phyloP scores from a whole-genome alignment of 2,113 vertebrate genomes.

The Cyrtonyx montezumae region DNA sequence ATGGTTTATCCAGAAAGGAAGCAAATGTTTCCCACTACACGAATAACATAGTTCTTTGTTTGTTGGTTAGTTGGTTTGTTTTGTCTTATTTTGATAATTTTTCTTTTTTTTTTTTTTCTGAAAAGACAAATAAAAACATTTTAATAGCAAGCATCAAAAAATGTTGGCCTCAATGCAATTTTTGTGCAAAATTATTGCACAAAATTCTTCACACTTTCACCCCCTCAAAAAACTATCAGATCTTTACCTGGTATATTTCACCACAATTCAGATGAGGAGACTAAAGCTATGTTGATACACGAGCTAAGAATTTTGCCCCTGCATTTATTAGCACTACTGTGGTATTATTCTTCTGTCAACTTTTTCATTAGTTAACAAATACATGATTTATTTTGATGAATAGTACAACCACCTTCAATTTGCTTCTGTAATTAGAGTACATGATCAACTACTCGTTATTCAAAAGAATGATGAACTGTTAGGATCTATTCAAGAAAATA shows the following conservation, averaged over 20 bases:
- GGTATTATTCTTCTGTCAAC: conserved; percentile 47
- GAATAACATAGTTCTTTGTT: not conserved
- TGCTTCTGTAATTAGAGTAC: conserved; percentile 57
- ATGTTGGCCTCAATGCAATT: not conserved
- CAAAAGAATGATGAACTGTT: conserved; percentile 33
- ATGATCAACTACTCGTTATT: conserved; percentile 46
- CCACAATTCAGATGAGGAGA: not conserved
- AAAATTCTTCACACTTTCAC: not conserved
- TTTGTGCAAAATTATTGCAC: not conserved
- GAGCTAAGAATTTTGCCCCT: not conserved
- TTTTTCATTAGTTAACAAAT: conserved; percentile 69
- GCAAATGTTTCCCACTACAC: not conserved
- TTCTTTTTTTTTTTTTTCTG: not conserved
- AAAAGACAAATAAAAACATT: conserved; percentile 25
- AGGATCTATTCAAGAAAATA: conserved; percentile 3
- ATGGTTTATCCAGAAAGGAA: not conserved
- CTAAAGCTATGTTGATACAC: not conserved
- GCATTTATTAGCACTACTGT: conserved; percentile 13
- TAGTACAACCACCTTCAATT: conserved; percentile 46
- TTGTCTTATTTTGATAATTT: not conserved
- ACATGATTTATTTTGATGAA: conserved; percentile 43
- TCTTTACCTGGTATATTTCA: not conserved
- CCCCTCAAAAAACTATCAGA: not conserved
- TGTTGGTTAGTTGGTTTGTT: not conserved
- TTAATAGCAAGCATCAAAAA: not conserved